A percentile compares a stretch with the other conserved stretches of the same genome.
phyloP scores from a whole-genome alignment of 2,113 vertebrate genomes.

The Tragelaphus scriptus region DNA sequence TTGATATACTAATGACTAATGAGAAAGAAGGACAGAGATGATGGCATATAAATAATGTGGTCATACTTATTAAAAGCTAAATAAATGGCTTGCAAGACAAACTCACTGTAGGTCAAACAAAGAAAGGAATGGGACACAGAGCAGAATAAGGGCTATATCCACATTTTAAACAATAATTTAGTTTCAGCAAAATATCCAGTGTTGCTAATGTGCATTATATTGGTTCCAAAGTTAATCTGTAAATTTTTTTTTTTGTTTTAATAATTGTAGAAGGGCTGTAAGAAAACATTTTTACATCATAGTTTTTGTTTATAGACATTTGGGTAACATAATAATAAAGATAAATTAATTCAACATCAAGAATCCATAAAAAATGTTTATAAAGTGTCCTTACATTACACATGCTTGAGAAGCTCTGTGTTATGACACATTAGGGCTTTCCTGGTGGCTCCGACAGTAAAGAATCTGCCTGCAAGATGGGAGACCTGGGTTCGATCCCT shows the following conservation, averaged over 20 bases:
- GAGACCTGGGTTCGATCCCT: background rate
- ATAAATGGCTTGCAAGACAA: background rate
- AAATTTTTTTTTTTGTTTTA: constrained; percentile 6
- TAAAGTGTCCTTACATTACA: background rate
- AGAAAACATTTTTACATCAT: background rate
- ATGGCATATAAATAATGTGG: background rate
- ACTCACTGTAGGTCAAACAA: background rate
- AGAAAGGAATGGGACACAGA: background rate
- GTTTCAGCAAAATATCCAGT: background rate
- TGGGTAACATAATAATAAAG: constrained; percentile 23
- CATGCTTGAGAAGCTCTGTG: background rate
- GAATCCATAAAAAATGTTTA: background rate
- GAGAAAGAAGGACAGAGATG: background rate
- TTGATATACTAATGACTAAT: background rate
- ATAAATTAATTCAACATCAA: constrained; percentile 12
- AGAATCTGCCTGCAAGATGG: background rate
- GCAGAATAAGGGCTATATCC: background rate
- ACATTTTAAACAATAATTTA: background rate
- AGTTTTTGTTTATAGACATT: background rate
- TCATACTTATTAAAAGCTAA: background rate
- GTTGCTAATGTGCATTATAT: background rate
- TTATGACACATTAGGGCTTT: background rate
- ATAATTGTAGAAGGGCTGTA: background rate
- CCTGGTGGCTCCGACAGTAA: background rate
- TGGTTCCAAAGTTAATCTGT: background rate